Conservation (phyloP, 2,797 vertebrate species). For the Sebastiscus albofasciatus region DNA sequence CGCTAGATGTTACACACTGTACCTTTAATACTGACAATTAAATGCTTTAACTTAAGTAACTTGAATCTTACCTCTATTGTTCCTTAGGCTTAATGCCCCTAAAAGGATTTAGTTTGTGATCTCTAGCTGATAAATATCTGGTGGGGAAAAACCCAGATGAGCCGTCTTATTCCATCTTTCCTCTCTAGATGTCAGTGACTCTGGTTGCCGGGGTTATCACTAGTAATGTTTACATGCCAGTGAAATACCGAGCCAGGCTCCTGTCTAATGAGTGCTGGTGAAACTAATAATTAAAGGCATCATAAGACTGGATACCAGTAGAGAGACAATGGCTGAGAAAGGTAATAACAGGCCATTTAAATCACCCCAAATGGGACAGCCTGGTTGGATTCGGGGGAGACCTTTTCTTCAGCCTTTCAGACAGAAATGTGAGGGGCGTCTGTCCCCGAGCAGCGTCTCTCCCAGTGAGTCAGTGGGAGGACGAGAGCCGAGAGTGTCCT, state of each 20-base stretch:
- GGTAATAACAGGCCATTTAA: slow-evolving; percentile 81
- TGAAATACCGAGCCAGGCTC: slow-evolving; percentile 51
- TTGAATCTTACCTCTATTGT: background rate
- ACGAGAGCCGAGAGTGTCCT: slow-evolving; percentile 56
- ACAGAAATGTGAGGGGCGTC: slow-evolving; percentile 72
- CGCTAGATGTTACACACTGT: too few relatives aligned
- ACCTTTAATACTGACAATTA: background rate
- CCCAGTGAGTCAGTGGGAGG: slow-evolving; percentile 64
- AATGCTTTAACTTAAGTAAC: background rate
- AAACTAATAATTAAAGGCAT: slow-evolving; percentile 72
- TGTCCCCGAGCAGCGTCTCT: slow-evolving; percentile 12
- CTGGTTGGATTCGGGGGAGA: slow-evolving; percentile 63
- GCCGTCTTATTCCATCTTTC: background rate
- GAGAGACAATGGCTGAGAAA: slow-evolving; percentile 73
- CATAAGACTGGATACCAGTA: slow-evolving; percentile 43
- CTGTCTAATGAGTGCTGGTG: slow-evolving; percentile 45
- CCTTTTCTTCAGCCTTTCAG: slow-evolving; percentile 72
- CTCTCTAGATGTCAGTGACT: background rate
- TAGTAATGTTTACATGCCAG: slow-evolving; percentile 50
- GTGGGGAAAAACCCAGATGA: background rate
- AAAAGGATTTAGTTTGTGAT: background rate
- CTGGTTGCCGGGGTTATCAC: slow-evolving; percentile 59
- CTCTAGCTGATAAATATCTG: background rate
- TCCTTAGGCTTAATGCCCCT: background rate
- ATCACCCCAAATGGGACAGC: slow-evolving; percentile 82